phyloP scores from a whole-genome alignment of 2,888 invertebrate genomes.

The Eulithis prunata region DNA sequence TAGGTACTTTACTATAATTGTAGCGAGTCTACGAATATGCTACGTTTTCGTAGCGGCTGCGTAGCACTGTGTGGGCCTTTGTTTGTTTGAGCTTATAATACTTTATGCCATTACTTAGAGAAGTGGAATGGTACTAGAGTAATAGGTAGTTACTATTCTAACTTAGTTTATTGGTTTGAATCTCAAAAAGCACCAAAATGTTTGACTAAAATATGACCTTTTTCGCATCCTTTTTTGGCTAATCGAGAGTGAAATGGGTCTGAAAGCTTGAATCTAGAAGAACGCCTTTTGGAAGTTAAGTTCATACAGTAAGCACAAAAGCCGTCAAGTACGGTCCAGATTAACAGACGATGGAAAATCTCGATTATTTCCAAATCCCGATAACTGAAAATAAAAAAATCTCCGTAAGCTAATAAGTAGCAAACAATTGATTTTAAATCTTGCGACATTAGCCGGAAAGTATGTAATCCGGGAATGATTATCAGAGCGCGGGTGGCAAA shows the following conservation, averaged over 20 bases:
- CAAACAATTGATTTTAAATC: constrained; percentile 71
- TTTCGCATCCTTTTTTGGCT: too few relatives aligned
- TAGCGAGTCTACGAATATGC: constrained; percentile 15
- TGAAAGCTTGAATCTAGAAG: too few relatives aligned
- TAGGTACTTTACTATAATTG: neutral
- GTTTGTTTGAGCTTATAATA: constrained; percentile 5
- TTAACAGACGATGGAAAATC: neutral
- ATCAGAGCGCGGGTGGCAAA: constrained; percentile 62
- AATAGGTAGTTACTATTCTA: too few relatives aligned
- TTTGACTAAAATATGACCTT: too few relatives aligned
- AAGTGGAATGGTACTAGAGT: too few relatives aligned
- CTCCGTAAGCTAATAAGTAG: constrained; percentile 54
- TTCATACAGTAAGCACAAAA: neutral
- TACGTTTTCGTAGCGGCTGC: constrained; percentile 14
- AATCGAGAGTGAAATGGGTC: too few relatives aligned
- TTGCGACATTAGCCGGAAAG: constrained; percentile 75
- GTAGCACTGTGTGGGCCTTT: constrained; percentile 9
- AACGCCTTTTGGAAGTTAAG: neutral
- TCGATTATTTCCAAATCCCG: constrained; percentile 30
- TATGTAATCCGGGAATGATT: constrained; percentile 82
- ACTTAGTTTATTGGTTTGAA: too few relatives aligned
- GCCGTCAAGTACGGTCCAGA: constrained; percentile 1
- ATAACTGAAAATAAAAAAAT: constrained; percentile 57
- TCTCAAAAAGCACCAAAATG: too few relatives aligned
- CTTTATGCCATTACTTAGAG: too few relatives aligned